Base-by-base conservation (phyloP, 2,888 invertebrate species). In the Temnothorax ravouxi region DNA sequence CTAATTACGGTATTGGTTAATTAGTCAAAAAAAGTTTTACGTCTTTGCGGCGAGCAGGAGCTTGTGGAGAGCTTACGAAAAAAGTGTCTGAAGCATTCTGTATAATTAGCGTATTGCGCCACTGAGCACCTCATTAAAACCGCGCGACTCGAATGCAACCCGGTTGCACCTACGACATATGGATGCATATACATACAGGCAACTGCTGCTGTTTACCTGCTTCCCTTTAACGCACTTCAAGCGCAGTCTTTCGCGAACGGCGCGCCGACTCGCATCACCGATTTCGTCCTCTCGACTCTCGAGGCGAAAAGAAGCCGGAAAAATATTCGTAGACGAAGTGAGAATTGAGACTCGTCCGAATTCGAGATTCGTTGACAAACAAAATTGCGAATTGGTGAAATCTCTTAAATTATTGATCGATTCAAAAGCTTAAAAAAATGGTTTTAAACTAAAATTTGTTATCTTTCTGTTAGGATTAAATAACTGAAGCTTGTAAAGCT, bases 121-220 rank as follows among this genome's bases (percentile, higher is more conserved):
- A 89, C 81, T 84, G 13, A 93, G 92, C 84, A 91, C 76, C 93
- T 93, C 93, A 93, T 93, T 93, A 93, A 90, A 79, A 79, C 25
- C 15, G 71, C 25, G 71, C 44, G 47, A 59, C 72, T 79, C 34
- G 6, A 59, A 47, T 79, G 29, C 79, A 69, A 79, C 3, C 18
- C 13, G 38, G 47, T 71, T 71, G 59, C 13, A 79, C 2, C 21
- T 34, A 8, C 3, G 15, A 44, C n/a, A 38, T n/a, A 29, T 47
- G 21, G 38, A 79, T 71, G 59, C 8, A 79, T 71, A 71, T 79
- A 79, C 71, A 79, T 79, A 69, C 38, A 47, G n/a, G 25, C 38
- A 34, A 38, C 79, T 50, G 13, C 66, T 29, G 41, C 47, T 47
- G 71, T 79, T 79, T 71, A 71, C 56, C 50, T 83, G 72, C 79